Base-by-base conservation (phyloP, 2,888 invertebrate species). In the Eupeodes latifasciatus region DNA sequence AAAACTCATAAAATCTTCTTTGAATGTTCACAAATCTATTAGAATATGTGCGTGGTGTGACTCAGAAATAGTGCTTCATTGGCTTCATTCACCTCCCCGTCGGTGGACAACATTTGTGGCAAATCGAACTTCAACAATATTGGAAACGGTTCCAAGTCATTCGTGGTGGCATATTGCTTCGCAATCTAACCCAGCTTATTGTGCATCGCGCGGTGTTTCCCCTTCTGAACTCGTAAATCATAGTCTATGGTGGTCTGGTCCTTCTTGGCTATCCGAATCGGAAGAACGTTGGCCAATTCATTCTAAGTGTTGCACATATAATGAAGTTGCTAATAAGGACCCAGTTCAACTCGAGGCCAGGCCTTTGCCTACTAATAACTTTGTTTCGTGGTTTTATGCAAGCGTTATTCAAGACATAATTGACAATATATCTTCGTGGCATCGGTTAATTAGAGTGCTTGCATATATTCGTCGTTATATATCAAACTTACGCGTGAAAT, bases 31-130 rank as follows among this genome's bases (percentile, higher is more conserved):
- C 1, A 1, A 10, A 6, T 76, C 72, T 12, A 67, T 53, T 10
- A 71, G 47, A 19, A 77, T 71, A 12, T 66, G 40, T 11, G 89
- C 87, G 16, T 89, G 83, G 89, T 90, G 90, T 4, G 92, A 92
- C 76, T 92, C 91, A 0, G 90, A 90, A 36, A 90, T 91, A 12
- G 90, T 91, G 2, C 74, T 92, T 0, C 84, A 89, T 49, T 92
- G 92, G 91, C 67, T 92, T 1, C 80, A 84, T 2, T 59, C 82
- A 34, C 89, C 89, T 5, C 89, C 87, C 0, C 59, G 86, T 19
- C 85, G 77, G 12, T 90, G 89, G 89, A 72, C 74, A 16, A 84
- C 83, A 0, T 89, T 83, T 49, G 85, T 89, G 0, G 81, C 81
- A 19, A 88, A 90, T 19, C 62, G 88, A 0, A 89, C 82, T 12